Percentiles rank a stretch among this genome's conserved stretches.
These are phyloP conservation scores for Papilio machaon DNA, from an alignment of 1,140 invertebrate genomes.

Conservation along the genomic window DNA sequence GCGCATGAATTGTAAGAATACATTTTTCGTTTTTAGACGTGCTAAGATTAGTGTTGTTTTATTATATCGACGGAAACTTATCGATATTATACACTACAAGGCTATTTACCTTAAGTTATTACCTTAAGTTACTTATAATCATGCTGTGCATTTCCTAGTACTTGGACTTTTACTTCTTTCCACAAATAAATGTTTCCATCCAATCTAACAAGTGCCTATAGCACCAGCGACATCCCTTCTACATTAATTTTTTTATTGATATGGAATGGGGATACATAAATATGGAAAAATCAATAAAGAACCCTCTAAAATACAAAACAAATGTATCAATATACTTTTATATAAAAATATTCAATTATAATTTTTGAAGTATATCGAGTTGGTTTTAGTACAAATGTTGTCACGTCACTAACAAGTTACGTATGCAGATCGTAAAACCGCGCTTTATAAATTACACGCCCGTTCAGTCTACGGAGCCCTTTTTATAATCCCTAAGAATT, in stretches of 20 bases:
- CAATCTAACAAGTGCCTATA: no score
- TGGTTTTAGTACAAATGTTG: background rate
- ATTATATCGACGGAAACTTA: conserved; percentile 48
- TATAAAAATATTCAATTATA: no score
- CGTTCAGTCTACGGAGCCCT: conserved; percentile 59
- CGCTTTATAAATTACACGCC: conserved; percentile 75
- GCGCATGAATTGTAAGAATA: conserved; percentile 75
- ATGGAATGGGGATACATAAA: no score
- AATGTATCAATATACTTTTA: no score
- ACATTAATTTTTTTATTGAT: no score
- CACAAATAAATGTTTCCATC: no score
- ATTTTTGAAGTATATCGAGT: background rate
- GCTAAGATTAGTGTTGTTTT: conserved; percentile 49
- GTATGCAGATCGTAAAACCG: conserved; percentile 71
- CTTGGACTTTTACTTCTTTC: no score
- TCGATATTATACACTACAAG: conserved; percentile 20
- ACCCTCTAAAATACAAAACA: background rate
- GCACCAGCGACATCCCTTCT: no score
- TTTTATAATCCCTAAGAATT: conserved; percentile 78
- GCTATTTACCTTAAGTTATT: no score
- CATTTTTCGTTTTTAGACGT: conserved; percentile 67
- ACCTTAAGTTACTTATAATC: no score
- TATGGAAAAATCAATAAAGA: background rate
- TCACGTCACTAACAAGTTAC: conserved; percentile 60
- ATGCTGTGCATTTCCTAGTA: no score